These are phyloP conservation scores for Cottus gobio DNA, from an alignment of 2,113 vertebrate species.

Conservation along the genomic window DNA sequence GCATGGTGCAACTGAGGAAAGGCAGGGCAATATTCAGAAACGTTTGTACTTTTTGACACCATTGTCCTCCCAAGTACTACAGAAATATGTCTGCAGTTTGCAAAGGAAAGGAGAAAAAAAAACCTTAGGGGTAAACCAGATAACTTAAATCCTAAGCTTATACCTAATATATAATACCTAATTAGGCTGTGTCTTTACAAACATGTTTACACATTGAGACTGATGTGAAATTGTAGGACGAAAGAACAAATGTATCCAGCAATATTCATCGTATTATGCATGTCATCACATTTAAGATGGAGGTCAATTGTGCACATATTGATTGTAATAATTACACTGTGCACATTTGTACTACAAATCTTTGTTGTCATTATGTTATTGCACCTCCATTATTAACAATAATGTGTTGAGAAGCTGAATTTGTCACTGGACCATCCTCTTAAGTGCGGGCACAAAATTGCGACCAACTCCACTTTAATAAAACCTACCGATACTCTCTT, in stretches of 20 bases:
- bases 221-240: not conserved
- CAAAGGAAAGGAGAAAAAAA: too few species aligned
- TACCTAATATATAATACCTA: not conserved
- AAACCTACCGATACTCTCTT: constrained; percentile 87
- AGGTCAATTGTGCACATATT: not conserved
- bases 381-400: too few species aligned
- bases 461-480: not conserved
- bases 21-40: not conserved
- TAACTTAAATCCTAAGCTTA: not conserved
- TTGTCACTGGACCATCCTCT: not conserved
- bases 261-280: not conserved
- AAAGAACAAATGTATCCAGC: not conserved
- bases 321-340: not conserved
- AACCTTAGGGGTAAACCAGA: not conserved
- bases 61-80: not conserved
- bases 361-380: not conserved
- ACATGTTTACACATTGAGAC: not conserved
- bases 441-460: not conserved
- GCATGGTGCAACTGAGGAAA: constrained; percentile 88
- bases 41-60: not conserved
- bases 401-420: not conserved
- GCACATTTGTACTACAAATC: not conserved
- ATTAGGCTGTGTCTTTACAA: not conserved
- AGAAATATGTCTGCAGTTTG: not conserved
- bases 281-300: not conserved